phyloP scores from a whole-genome alignment of 2,113 vertebrate genomes.

The Gallinago paraguaiae region DNA sequence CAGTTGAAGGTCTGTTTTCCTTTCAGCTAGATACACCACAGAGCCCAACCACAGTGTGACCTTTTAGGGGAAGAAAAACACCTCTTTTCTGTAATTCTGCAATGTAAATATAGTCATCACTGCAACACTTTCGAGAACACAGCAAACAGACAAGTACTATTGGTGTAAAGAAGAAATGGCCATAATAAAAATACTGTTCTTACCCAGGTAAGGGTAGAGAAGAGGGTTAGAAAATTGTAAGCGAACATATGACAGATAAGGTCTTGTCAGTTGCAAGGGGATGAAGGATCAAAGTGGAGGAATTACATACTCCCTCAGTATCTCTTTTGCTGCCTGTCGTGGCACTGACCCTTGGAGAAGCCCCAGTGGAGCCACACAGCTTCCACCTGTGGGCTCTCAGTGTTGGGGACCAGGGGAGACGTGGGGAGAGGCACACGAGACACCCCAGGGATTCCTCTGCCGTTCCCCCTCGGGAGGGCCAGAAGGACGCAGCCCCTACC shows the following conservation, averaged over 20 bases:
- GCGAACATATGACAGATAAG: neutral
- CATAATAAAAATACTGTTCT: constrained; percentile 56
- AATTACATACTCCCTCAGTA: neutral
- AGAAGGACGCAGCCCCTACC: constrained; percentile 56
- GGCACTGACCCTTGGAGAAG: neutral
- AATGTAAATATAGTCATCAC: constrained; percentile 69
- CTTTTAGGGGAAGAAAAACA: constrained; percentile 68
- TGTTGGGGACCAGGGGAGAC: neutral
- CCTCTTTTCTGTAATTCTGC: constrained; percentile 70
- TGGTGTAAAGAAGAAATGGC: constrained; percentile 46
- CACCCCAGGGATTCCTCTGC: constrained; percentile 41
- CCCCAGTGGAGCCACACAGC: neutral
- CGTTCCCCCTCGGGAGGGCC: constrained; percentile 19
- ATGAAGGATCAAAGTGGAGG: neutral
- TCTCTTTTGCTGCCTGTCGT: neutral
- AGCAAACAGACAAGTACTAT: constrained; percentile 64
- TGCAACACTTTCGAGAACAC: constrained; percentile 61
- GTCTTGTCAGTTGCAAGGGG: neutral
- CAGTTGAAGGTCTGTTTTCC: constrained; percentile 60
- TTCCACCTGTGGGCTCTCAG: neutral
- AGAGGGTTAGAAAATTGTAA: constrained; percentile 38
- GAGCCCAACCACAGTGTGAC: constrained; percentile 68
- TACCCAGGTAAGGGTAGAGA: constrained; percentile 41
- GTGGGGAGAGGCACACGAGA: constrained; percentile 22
- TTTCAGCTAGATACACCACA: constrained; percentile 65